These are phyloP conservation scores for Zeus faber DNA, from an alignment of 2,113 vertebrate species.

Conservation along the genomic window DNA sequence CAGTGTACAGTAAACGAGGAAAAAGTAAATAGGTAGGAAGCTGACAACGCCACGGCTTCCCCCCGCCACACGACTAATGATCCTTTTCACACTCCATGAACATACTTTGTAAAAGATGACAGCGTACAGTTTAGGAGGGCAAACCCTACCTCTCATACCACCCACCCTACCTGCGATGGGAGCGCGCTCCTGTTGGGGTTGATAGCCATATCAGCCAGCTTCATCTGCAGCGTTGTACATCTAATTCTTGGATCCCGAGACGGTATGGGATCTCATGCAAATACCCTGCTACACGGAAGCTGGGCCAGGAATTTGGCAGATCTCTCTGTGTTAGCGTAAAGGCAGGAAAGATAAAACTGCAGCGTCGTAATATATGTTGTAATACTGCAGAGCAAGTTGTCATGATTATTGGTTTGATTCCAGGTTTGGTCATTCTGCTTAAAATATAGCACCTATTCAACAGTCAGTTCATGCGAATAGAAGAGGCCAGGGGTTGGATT, in stretches of 20 bases:
- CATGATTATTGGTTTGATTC: too few relatives aligned
- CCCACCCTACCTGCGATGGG: conserved; percentile 50
- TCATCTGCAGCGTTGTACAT: conserved; percentile 23
- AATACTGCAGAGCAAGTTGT: too few relatives aligned
- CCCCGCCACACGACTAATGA: conserved; percentile 73
- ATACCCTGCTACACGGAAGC: too few relatives aligned
- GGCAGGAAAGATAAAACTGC: too few relatives aligned
- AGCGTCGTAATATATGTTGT: too few relatives aligned
- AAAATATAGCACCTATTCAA: too few relatives aligned
- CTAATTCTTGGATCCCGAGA: neutral
- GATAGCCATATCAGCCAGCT: conserved; percentile 12
- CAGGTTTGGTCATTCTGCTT: too few relatives aligned
- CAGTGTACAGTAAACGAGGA: conserved; percentile 74
- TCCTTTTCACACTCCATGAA: conserved; percentile 75
- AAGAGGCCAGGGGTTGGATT: too few relatives aligned
- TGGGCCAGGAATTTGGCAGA: too few relatives aligned
- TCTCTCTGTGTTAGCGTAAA: too few relatives aligned
- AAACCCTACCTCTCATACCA: conserved; percentile 53
- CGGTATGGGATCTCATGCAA: too few relatives aligned
- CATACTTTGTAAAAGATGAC: conserved; percentile 75
- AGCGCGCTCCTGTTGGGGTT: conserved; percentile 43
- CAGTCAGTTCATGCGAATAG: too few relatives aligned
- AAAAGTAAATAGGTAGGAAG: conserved; percentile 75
- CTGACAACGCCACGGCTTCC: conserved; percentile 69
- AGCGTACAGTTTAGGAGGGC: conserved; percentile 64